Base-by-base conservation (phyloP, 1,140 invertebrate genomes). In the Octopus sinensis region DNA sequence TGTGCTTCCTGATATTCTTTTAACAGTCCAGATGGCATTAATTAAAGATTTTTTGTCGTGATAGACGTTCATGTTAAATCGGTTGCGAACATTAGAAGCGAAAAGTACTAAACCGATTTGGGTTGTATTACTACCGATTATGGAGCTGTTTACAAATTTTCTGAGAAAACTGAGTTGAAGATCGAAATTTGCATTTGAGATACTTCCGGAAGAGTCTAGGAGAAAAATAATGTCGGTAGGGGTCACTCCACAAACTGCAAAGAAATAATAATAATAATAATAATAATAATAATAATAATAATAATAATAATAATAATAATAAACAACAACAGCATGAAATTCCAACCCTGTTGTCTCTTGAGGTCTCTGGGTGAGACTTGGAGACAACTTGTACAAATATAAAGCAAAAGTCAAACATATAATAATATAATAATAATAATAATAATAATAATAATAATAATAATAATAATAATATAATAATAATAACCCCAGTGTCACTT, bases 21-120 rank as follows among this genome's bases (percentile, higher is more conserved):
- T 17, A 6, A 81, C 76, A 17, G 71, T 79, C 52, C 81, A 79
- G 23, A 85, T 80, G 4, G 79, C 77, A 13, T 81, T 43, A 17
- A 81, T 13, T 3, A 81, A 23, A 1, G 54, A 23, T 30, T 54
- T 5, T 71, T 77, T 80, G 6, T 79, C 76, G 4, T 53, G 43
- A 62, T 83, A 78, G 12, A 82, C 80, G 53, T 84, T 82, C 54
- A 85, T 54, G 54, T 73, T 84, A 71, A 85, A 84, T 53, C 81
- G 56, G 68, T 84, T 84, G 9, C 82, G 77, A 5, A 82, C 81
- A 51, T 53, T 80, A 12, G 79, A 76, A 1, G 81, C 54, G 78
- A 84, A 88, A 4, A 83, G 84, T 5, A 85, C 81, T 13, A 85
- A 79, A 30, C 84, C 83, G 56, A 87, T 81, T 43, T 84, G 82